Evolutionary conservation across 2,113 vertebrate genomes (phyloP), one percentile per base, ranked within the genome.

Genomic region (Leucosticte australis): DNA sequence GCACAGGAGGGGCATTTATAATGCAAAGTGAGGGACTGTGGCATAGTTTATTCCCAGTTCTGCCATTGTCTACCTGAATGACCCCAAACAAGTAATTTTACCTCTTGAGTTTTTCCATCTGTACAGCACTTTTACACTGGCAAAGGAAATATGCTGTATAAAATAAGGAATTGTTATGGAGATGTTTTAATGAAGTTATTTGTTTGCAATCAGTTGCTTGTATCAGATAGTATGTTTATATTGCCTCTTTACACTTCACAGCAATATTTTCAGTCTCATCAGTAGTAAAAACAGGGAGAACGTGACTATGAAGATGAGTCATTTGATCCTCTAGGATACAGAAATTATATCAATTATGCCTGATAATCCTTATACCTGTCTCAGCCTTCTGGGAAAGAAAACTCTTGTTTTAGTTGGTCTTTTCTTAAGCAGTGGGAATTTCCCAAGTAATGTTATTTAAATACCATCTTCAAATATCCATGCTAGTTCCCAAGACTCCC

Each of bases 281-380:
- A 60, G 71, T 78, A 79, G 50, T 76, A 78, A 93, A 56, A 87
- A 79, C 20, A 90, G 63, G 83, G 93, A 96, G 95, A 79, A 97
- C 37, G 44, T 97, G 92, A 94, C 95, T 91, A 70, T 44, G 16
- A 84, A 92, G 94, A 79, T 97, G 96, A 97, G 71, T 97, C 91
- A 95, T 87, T 71, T 42, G 59, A 94, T 94, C 79, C 91, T 96
- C 74, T 85, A 94, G 91, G 91, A 96, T 89, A 83, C 55, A 95
- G 86, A 96, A 97, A 97, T 82, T 56, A 87, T 95, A 97, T 83
- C 77, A 96, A 39, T 96, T 96, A 97, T 95, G 46, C 80, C 70
- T 95, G 70, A 83, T 97, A 97, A 97, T 97, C 88, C 85, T 96
- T 83, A 96, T 96, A 95, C 91, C 90, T 92, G 71, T 96, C 86